A percentile compares a stretch with the other conserved stretches of the same genome.
phyloP scores from a whole-genome alignment of 2,888 invertebrate species.

The Geophilus truncorum region DNA sequence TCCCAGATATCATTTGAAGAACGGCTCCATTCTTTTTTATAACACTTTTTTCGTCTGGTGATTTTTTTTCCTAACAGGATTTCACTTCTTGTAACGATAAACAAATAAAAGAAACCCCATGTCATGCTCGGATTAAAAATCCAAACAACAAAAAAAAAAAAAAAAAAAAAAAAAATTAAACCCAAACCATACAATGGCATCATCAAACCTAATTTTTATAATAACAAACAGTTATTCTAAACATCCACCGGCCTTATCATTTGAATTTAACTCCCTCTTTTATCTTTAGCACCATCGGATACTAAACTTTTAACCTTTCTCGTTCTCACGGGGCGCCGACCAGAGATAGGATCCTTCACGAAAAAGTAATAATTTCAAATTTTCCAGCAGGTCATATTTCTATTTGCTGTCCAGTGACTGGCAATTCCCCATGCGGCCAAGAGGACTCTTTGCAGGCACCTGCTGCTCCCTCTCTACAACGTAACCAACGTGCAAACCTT shows the following conservation, averaged over 20 bases:
- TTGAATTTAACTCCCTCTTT: neutral
- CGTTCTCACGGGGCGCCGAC: neutral
- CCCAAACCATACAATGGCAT: neutral
- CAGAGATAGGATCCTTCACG: constrained; percentile 9
- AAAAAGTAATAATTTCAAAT: constrained; percentile 20
- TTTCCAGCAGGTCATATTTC: constrained; percentile 20
- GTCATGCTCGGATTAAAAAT: neutral
- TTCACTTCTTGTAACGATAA: neutral
- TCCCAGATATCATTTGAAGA: constrained; percentile 2
- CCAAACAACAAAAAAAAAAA: neutral
- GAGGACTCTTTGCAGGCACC: constrained; percentile 16
- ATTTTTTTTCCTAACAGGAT: neutral
- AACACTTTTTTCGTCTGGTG: neutral
- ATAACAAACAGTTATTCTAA: neutral
- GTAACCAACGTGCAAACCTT: neutral
- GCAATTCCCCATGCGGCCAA: constrained; percentile 10
- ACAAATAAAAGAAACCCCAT: neutral
- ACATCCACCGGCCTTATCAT: neutral
- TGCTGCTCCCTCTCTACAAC: neutral
- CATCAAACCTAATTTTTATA: neutral
- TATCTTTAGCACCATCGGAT: neutral
- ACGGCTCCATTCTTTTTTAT: neutral
- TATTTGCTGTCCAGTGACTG: constrained; percentile 20
- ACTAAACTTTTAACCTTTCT: neutral
- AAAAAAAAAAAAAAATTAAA: neutral